Evolutionary conservation across 2,113 vertebrate species (phyloP), one percentile per base, ranked within the genome.

Genomic region (Mola mola): DNA sequence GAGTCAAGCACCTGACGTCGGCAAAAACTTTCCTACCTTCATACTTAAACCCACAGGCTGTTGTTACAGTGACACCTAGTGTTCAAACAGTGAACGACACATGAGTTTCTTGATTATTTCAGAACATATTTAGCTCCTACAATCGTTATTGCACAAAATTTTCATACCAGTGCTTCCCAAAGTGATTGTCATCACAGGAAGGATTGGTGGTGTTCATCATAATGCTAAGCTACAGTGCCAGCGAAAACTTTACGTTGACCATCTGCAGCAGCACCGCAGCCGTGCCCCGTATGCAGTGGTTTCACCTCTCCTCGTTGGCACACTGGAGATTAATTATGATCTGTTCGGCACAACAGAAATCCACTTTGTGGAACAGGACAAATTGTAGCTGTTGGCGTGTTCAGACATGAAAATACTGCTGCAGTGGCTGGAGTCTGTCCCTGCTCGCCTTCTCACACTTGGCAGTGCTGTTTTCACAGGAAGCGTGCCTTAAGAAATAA

Each of bases 291-390:
- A 66, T 66, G 72, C 51, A 65, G 46, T 51, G 28, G 65, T 33
- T 70, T 79, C 66, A 69, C 62, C 49, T 74, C 75, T 60, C 28
- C 79, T 85, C 79, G 75, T 84, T 84, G 67, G 57, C 41, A 66
- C 83, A 82, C 81, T 24, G 19, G 83, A 87, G 86, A 88, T 88
- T 88, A 86, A 89, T 89, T 89, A 83, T 22, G 19, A 71, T 57
- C 72, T 73, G 61, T 80, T 87, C 51, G 77, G 68, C 65, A 68
- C 78, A 75, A 76, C 65, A 66, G 67, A 83, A 71, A 84, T 81
- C 58, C 46, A 71, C 82, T 72, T 78, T 67, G 66, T 53, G 66
- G 53, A 76, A 66, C 64, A 71, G 66, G 72, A 87, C 80, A 80
- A 83, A 78, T 75, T 79, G 66, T 78, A 75, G 79, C 83, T 72